These are phyloP conservation scores for Rapana venosa DNA, from an alignment of 2,888 invertebrate genomes.

Conservation along the genomic window DNA sequence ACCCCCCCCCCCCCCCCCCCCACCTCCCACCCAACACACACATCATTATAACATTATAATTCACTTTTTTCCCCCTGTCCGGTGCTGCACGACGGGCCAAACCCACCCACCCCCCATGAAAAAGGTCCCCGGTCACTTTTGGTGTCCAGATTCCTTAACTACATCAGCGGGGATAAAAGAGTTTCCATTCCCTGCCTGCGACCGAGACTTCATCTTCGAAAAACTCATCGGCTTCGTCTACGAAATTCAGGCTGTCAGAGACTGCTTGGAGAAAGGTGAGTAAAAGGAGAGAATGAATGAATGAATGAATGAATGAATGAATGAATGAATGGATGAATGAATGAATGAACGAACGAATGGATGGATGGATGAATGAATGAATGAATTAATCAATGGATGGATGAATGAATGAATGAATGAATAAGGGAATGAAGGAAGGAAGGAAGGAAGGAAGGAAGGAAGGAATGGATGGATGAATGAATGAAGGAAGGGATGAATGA, in stretches of 20 bases:
- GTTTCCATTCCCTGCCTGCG: slow-evolving; percentile 20
- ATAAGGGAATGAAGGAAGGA: too few relatives aligned
- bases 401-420: not conserved
- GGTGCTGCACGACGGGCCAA: not conserved
- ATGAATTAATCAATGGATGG: not conserved
- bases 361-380: not conserved
- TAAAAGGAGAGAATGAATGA: not conserved
- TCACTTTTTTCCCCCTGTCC: too few relatives aligned
- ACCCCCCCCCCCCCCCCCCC: too few relatives aligned
- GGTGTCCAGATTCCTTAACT: slow-evolving; percentile 29
- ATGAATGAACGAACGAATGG: not conserved
- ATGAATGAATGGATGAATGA: not conserved
- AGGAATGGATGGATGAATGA: not conserved
- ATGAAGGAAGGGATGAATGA: not conserved
- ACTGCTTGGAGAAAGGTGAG: slow-evolving; percentile 48
- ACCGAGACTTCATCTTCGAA: slow-evolving; percentile 30
- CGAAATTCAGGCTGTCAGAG: slow-evolving; percentile 45
- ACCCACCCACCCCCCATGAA: too few relatives aligned
- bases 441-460: not conserved
- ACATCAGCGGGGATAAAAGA: slow-evolving; percentile 19
- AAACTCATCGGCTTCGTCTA: slow-evolving; percentile 48
- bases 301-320: not conserved
- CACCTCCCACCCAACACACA: too few relatives aligned
- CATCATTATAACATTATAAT: too few relatives aligned
- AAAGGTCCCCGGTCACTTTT: slow-evolving; percentile 38